phyloP scores from a whole-genome alignment of 2,888 invertebrate genomes.

The Syritta pipiens region DNA sequence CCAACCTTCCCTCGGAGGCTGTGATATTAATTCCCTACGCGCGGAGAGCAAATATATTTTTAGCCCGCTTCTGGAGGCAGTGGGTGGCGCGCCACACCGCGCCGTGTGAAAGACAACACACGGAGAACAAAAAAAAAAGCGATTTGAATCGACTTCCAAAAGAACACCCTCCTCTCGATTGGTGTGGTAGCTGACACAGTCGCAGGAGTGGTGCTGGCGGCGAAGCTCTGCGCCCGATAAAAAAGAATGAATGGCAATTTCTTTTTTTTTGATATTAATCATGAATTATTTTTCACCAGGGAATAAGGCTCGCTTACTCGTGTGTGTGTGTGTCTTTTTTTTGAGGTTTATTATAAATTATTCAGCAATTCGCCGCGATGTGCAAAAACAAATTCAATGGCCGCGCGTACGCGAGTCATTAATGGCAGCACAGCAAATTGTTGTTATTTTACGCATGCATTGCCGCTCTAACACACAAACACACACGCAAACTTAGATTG shows the following conservation, averaged over 20 bases:
- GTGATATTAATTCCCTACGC: conserved; percentile 34
- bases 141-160: conserved; percentile 1
- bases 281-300: conserved; percentile 56
- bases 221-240: conserved; percentile 16
- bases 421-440: conserved; percentile 27
- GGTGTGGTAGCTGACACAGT: neutral
- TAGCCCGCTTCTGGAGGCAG: no score
- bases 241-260: conserved; percentile 51
- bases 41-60: conserved; percentile 33
- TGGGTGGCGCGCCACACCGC: conserved; percentile 16
- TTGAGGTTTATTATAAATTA: conserved; percentile 37
- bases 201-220: neutral
- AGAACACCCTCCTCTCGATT: neutral
- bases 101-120: conserved; percentile 48
- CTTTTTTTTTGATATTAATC: conserved; percentile 46
- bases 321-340: conserved; percentile 1
- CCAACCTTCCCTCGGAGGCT: neutral
- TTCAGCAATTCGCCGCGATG: conserved; percentile 26
- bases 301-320: conserved; percentile 22
- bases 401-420: conserved; percentile 18
- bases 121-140: conserved; percentile 21
- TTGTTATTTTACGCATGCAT: conserved; percentile 41
- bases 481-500: conserved; percentile 11
- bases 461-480: no score
- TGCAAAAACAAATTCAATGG: conserved; percentile 4